A percentile compares a stretch with the other conserved stretches of the same genome.
Evolutionary conservation across 2,797 vertebrate species (phyloP).

Genomic region (Pseudopleuronectes americanus): DNA sequence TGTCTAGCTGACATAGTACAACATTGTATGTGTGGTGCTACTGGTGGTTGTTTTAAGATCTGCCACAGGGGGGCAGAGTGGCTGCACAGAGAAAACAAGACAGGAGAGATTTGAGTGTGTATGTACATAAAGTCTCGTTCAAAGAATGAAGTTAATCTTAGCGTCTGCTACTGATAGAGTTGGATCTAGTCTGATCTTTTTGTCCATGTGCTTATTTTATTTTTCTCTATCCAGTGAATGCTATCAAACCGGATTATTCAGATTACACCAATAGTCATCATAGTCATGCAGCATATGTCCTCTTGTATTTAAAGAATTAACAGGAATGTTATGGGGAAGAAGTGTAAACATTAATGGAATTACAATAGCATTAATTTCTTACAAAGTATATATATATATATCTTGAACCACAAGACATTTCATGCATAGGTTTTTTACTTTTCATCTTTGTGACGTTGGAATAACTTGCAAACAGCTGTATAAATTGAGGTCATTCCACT

Average conservation of each 20-base stretch:
- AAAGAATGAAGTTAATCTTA: conserved; percentile 31
- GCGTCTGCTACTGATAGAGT: conserved; percentile 53
- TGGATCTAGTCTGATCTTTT: conserved; percentile 25
- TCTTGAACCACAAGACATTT: conserved; percentile 78
- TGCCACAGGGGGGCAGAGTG: conserved; percentile 46
- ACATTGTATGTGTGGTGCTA: conserved; percentile 49
- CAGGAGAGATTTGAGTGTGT: conserved; percentile 36
- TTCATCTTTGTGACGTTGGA: conserved; percentile 62
- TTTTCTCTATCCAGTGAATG: conserved; percentile 46
- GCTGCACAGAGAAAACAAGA: conserved; percentile 60
- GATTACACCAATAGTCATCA: conserved; percentile 54
- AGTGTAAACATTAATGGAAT: conserved; percentile 77
- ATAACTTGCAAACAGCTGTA: conserved; percentile 78
- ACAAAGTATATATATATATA: conserved; percentile 62
- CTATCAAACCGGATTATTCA: conserved; percentile 58
- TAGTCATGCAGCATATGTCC: conserved; percentile 77
- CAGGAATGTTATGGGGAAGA: conserved; percentile 67
- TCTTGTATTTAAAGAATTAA: conserved; percentile 63
- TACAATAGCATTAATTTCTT: conserved; percentile 73
- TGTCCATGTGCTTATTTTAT: conserved; percentile 53
- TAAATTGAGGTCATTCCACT: conserved; percentile 82
- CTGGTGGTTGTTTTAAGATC: conserved; percentile 43
- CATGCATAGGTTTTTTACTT: conserved; percentile 79
- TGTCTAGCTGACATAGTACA: conserved; percentile 45
- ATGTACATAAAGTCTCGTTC: conserved; percentile 39